phyloP scores from a whole-genome alignment of 2,113 vertebrate species.

The Oplegnathus fasciatus region DNA sequence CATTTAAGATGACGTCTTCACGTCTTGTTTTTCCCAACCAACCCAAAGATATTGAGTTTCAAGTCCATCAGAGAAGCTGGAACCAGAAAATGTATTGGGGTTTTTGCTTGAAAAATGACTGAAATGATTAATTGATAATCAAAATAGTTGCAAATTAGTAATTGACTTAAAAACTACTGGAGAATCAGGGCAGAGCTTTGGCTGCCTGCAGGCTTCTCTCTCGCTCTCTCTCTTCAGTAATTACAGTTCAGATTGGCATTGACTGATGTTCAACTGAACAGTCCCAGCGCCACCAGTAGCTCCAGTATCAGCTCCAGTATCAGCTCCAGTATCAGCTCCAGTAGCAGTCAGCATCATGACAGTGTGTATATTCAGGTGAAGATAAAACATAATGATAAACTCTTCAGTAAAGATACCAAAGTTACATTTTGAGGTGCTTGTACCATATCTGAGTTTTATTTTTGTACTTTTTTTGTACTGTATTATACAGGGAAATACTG shows the following conservation, averaged over 20 bases:
- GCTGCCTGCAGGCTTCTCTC: slow-evolving; percentile 37
- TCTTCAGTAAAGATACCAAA: neutral
- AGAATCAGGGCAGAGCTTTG: slow-evolving; percentile 25
- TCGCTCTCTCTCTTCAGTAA: slow-evolving; percentile 14
- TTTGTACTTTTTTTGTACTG: too few species aligned
- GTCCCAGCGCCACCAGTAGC: neutral
- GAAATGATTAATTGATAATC: neutral
- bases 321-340: neutral
- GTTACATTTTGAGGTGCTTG: neutral
- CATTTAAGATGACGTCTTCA: neutral
- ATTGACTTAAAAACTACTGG: neutral
- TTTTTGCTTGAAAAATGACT: neutral
- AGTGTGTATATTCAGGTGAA: too few species aligned
- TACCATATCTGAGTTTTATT: neutral
- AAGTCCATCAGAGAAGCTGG: neutral
- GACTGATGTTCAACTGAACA: neutral
- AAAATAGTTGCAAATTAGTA: neutral
- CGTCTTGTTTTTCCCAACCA: neutral
- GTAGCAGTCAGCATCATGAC: neutral
- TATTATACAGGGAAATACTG: neutral
- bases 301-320: neutral
- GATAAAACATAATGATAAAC: neutral
- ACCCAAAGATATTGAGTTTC: neutral
- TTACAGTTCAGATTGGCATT: slow-evolving; percentile 29
- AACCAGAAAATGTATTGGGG: neutral